Base-by-base conservation (phyloP, 2,113 vertebrate genomes). In the Haliaeetus leucogaster region DNA sequence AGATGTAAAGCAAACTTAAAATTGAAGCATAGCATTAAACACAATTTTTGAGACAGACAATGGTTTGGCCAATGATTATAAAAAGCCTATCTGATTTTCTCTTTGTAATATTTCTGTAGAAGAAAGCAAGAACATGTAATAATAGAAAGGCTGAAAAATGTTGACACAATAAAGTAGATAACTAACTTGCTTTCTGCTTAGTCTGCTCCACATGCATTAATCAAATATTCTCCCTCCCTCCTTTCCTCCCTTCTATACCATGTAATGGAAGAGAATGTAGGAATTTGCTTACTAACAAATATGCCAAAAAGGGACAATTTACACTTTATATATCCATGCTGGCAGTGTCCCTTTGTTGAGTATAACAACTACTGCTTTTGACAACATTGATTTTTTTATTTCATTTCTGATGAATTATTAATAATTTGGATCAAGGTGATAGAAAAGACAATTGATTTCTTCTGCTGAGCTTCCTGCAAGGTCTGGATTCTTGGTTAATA, bases 391-490 rank as follows among this genome's bases (percentile, higher is more conserved):
- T 97, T 97, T 95, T 97, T 91, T 53, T 84, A 95, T 97, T 97
- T 97, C 0, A 86, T 95, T 91, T 86, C 74, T 96, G 86, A 95
- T 98, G 95, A 98, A 97, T 97, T 97, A 97, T 97, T 97, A 97
- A 98, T 98, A 96, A 94, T 70, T 81, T 89, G 65, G 67, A 93
- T 92, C 90, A 98, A 98, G 95, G 95, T 97, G 96, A 94, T 70
- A 67, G 36, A 95, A 97, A 98, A 96, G 92, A 91, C 83, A 83
- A 96, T 97, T 96, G 94, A 98, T 98, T 98, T 98, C 45, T 94
- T 66, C 70, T 96, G 42, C 74, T 94, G 74, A 95, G 56, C 30
- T 18, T 93, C 43, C 93, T 97, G 53, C 72, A 86, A 82, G 42
- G 90, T 80, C 70, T 85, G 62, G 27, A 89, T 94, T 88, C 43